Evolutionary conservation across 2,888 invertebrate species (phyloP).

Genomic region (Halocaridina rubra): DNA sequence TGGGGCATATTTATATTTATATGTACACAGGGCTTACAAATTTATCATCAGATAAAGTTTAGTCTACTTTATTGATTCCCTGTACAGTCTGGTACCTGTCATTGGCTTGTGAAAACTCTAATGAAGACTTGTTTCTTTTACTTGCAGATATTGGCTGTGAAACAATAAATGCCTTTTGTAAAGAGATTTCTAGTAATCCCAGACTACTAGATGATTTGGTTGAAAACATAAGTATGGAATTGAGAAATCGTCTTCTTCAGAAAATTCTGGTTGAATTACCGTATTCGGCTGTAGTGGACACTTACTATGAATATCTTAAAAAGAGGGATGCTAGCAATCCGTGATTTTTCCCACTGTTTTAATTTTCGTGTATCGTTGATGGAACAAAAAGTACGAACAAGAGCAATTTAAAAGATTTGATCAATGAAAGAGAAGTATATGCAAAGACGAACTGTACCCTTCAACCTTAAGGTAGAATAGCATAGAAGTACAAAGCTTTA

Average conservation of each 20-base stretch:
- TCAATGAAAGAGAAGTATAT: too few species aligned
- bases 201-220: neutral
- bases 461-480: too few species aligned
- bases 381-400: too few species aligned
- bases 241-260: neutral
- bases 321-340: neutral
- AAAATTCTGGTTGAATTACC: neutral
- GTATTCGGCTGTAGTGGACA: neutral
- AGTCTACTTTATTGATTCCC: neutral
- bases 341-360: neutral
- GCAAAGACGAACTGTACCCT: too few species aligned
- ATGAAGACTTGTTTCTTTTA: neutral
- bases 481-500: too few species aligned
- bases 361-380: too few species aligned
- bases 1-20: too few species aligned
- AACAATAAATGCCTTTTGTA: neutral
- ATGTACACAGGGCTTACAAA: too few species aligned
- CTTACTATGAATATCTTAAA: neutral
- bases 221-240: neutral
- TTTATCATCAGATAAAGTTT: neutral
- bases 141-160: slow-evolving; percentile 1
- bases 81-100: too few species aligned
- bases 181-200: neutral
- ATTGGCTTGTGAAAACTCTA: too few species aligned
- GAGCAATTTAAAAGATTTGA: too few species aligned